A percentile compares a stretch with the other conserved stretches of the same genome.
Evolutionary conservation across 1,140 invertebrate genomes (phyloP).

Genomic region (Aradophagus sp.): DNA sequence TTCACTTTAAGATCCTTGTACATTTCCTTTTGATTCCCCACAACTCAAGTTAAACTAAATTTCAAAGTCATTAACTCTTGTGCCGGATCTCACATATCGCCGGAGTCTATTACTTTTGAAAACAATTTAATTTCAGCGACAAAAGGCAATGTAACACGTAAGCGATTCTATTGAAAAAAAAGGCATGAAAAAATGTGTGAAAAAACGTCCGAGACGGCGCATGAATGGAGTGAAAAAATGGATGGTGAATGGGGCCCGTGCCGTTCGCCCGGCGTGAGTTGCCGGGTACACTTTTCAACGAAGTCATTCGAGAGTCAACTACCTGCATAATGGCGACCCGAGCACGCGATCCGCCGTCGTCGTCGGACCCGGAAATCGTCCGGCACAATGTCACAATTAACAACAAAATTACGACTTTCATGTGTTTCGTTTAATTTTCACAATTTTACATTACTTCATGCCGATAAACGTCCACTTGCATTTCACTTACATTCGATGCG

Average conservation of each 20-base stretch:
- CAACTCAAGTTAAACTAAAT: no score
- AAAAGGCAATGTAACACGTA: no score
- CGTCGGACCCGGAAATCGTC: conserved; percentile 39
- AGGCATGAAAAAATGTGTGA: conserved; percentile 24
- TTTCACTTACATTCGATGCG: no score
- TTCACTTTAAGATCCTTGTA: no score
- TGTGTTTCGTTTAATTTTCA: no score
- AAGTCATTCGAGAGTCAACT: conserved; percentile 64
- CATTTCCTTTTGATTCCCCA: no score
- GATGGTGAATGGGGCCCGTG: conserved; percentile 60
- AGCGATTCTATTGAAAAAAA: no score
- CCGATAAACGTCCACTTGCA: no score
- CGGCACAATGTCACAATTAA: conserved; percentile 21
- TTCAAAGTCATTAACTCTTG: no score
- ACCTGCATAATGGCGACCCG: conserved; percentile 60
- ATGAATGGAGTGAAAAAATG: conserved; percentile 63
- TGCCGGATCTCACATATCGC: no score
- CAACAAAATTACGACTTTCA: conserved; percentile 3
- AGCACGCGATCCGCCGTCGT: conserved; percentile 45
- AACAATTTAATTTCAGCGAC: conserved; percentile 43
- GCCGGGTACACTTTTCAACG: conserved; percentile 61
- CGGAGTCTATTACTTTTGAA: conserved; percentile 21
- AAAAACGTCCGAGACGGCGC: conserved; percentile 36
- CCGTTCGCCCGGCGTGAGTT: conserved; percentile 58
- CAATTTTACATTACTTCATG: no score